Conservation (phyloP, 2,797 vertebrate genomes). For the Chrysolophus pictus region DNA sequence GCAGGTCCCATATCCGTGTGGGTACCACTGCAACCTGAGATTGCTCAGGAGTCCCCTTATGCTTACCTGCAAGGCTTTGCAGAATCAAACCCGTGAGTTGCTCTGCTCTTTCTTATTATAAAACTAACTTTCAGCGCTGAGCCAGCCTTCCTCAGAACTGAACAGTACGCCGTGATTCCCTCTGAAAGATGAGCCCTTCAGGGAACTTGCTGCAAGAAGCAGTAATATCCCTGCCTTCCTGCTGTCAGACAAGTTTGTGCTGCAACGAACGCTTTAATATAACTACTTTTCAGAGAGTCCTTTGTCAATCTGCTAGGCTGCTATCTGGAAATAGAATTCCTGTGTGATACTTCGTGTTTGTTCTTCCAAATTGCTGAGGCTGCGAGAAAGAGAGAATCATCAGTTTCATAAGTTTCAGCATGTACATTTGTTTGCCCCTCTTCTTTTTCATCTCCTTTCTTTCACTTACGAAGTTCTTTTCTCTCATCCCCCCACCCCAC, state of each 20-base stretch:
- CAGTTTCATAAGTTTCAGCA: conserved; percentile 1
- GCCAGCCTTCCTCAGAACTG: background rate
- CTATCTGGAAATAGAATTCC: background rate
- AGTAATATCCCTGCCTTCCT: conserved; percentile 60
- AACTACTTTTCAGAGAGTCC: background rate
- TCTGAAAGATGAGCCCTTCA: conserved; percentile 51
- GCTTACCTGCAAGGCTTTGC: background rate
- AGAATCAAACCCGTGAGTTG: background rate
- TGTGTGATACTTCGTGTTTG: background rate
- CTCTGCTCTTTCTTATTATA: background rate
- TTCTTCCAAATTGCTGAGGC: background rate
- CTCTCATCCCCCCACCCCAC: background rate
- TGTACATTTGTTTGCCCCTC: background rate
- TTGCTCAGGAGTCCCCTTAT: background rate
- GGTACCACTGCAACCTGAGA: background rate
- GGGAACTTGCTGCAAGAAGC: conserved; percentile 21
- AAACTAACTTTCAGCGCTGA: conserved; percentile 13
- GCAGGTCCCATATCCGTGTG: background rate
- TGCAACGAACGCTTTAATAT: background rate
- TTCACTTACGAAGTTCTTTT: background rate
- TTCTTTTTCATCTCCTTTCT: background rate
- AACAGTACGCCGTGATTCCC: background rate
- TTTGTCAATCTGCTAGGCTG: background rate
- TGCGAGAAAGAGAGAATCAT: conserved; percentile 11
- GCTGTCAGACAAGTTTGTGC: conserved; percentile 40